A percentile compares a stretch with the other conserved stretches of the same genome.
These are phyloP conservation scores for Acyrthosiphon pisum DNA, from an alignment of 1,140 invertebrate species.

Conservation along the genomic window DNA sequence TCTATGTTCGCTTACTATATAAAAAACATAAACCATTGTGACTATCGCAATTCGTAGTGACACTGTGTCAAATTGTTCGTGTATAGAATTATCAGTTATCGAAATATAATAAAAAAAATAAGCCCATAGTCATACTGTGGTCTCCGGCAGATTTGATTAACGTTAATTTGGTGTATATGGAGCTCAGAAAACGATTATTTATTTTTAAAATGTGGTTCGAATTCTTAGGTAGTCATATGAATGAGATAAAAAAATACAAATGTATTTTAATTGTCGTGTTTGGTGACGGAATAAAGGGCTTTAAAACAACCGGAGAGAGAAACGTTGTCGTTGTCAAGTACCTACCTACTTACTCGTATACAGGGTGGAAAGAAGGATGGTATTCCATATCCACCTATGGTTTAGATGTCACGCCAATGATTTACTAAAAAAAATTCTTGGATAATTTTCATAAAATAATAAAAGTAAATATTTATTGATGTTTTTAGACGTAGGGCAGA, in stretches of 20 bases:
- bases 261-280: not conserved
- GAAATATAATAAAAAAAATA: not conserved
- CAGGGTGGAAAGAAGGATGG: not conserved
- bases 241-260: not conserved
- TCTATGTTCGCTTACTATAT: not conserved
- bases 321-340: not conserved
- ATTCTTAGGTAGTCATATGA: not conserved
- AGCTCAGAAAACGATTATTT: not conserved
- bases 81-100: not conserved
- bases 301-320: not conserved
- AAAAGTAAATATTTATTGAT: not conserved
- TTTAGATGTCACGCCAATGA: too few relatives aligned
- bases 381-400: not conserved
- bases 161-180: not conserved
- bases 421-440: too few relatives aligned
- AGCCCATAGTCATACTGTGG: not conserved
- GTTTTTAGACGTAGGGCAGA: not conserved
- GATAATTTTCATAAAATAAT: not conserved
- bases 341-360: not conserved
- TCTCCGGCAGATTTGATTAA: not conserved
- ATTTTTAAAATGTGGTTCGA: not conserved
- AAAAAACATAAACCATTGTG: not conserved
- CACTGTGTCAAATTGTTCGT: too few relatives aligned
- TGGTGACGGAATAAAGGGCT: not conserved
- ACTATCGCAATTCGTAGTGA: not conserved